phyloP scores from a whole-genome alignment of 2,888 invertebrate genomes.

The Chrysotoxum bicinctum region DNA sequence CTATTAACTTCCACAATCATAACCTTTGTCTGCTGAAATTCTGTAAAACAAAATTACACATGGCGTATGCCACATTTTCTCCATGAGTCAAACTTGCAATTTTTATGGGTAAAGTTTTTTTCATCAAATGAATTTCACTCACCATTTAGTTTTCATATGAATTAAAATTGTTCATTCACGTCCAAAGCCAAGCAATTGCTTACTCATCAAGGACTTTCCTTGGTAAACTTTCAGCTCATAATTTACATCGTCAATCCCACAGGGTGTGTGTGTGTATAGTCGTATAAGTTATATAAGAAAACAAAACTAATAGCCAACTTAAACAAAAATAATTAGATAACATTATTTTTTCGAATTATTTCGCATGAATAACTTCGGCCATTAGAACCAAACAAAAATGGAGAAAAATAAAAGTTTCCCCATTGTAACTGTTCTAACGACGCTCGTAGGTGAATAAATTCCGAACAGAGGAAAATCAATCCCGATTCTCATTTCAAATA shows the following conservation, averaged over 20 bases:
- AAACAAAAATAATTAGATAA: constrained; percentile 19
- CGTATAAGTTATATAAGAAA: neutral
- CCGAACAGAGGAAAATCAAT: constrained; percentile 56
- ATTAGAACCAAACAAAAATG: neutral
- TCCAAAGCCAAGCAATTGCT: neutral
- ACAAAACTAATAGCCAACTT: constrained; percentile 13
- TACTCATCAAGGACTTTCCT: neutral
- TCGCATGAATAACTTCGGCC: constrained; percentile 16
- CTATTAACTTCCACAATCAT: too few species aligned
- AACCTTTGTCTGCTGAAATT: too few species aligned
- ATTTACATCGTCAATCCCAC: neutral
- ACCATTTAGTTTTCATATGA: neutral
- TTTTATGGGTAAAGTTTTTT: neutral
- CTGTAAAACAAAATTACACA: neutral
- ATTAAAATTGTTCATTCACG: neutral
- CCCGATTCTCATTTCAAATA: constrained; percentile 58
- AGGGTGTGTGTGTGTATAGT: neutral
- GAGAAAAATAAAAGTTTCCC: constrained; percentile 12
- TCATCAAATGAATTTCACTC: neutral
- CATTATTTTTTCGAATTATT: constrained; percentile 30
- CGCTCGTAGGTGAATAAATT: neutral
- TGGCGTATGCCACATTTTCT: neutral
- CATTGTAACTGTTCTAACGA: neutral
- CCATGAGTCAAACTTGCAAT: neutral
- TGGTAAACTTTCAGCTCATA: neutral